Base-by-base conservation (phyloP, 64 coral and sea anemone genomes). In the Pachyseris speciosa region DNA sequence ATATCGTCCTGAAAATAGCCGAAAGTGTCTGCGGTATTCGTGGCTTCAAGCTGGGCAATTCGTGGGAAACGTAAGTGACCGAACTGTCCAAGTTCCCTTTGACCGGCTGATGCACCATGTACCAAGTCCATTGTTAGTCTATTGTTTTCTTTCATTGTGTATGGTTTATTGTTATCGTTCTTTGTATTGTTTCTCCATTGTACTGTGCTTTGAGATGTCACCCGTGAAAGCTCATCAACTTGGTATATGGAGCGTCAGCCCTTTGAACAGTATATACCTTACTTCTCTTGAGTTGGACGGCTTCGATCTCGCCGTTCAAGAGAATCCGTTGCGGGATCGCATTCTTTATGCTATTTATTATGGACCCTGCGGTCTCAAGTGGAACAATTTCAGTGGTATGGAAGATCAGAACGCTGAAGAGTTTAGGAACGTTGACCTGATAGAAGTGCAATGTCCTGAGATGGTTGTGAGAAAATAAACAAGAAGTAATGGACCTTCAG, bases 251-350 rank as follows among this genome's bases (percentile, higher is more conserved):
- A n/a, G n/a, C n/a, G n/a, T n/a, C n/a, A n/a, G n/a, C 42, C 70
- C 86, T 45, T 88, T 68, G 86, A 88, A 68, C 86, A 88, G 66
- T 57, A 29, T 88, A 29, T 88, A 74, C 37, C 53, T 88, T 19
- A 74, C 86, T 38, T 39, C 40, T 31, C 57, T 76, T 25, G 69
- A 88, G 64, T 45, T 88, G 30, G 61, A 76, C n/a, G 36, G 61
- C 10, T 88, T 32, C 64, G 42, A 37, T n/a, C 64, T 69, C 27
- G 74, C 34, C 61, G 47, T 76, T 60, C 31, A 74, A 74, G 73
- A 88, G 47, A 47, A 37, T 37, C 9, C 58, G 24, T 69, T 88
- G 60, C n/a, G n/a, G n/a, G n/a, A n/a, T n/a, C n/a, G n/a, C n/a
- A n/a, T n/a, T n/a, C n/a, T n/a, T n/a, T 55, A 76, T 33, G 86